phyloP scores from a whole-genome alignment of 2,113 vertebrate species.

The Paradisaea rubra region DNA sequence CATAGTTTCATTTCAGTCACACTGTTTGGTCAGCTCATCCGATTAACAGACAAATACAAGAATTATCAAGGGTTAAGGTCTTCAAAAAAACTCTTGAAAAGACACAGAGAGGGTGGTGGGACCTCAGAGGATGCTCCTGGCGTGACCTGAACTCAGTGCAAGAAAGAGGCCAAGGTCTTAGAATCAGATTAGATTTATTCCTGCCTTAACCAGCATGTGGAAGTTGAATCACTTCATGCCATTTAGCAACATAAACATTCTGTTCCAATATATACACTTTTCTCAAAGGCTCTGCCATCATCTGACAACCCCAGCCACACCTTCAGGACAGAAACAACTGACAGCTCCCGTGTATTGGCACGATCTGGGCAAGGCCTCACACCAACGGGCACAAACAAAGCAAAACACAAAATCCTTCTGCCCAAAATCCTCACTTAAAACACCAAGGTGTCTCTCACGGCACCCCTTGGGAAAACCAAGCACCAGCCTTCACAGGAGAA shows the following conservation, averaged over 20 bases:
- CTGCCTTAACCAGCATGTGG: neutral
- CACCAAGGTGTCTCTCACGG: fast-evolving
- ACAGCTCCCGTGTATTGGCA: neutral
- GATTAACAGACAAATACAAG: neutral
- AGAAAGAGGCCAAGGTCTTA: neutral
- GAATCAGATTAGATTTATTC: neutral
- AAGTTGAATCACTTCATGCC: neutral
- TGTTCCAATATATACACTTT: neutral
- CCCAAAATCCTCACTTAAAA: neutral
- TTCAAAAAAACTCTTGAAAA: neutral
- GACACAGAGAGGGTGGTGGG: neutral
- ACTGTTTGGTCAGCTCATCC: neutral
- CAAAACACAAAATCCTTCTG: neutral
- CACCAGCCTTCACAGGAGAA: neutral
- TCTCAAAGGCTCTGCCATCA: neutral
- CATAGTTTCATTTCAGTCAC: neutral
- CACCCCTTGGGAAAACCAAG: neutral
- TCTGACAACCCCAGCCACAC: neutral
- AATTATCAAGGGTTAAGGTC: neutral
- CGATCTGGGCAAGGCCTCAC: neutral
- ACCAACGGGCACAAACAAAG: neutral
- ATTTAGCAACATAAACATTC: neutral
- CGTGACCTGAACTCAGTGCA: neutral
- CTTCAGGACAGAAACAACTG: neutral
- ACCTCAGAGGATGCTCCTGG: neutral